Evolutionary conservation across 2,113 vertebrate genomes (phyloP), one percentile per base, ranked within the genome.

Genomic region (Alligator sinensis): DNA sequence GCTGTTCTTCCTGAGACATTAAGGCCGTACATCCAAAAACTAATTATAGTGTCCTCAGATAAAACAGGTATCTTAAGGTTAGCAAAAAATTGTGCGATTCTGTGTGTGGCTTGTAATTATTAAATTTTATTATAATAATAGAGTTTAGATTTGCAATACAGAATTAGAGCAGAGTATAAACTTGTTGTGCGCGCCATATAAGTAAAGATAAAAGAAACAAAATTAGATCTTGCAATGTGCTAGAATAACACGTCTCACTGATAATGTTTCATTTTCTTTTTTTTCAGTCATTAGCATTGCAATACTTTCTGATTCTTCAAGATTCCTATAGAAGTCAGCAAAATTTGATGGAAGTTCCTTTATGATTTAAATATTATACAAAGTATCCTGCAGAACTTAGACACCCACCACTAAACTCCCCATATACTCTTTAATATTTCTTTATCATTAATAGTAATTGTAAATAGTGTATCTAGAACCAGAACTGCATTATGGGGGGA

Each of bases 1-100:
- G 89, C 84, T 92, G 30, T 86, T 27, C 61, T 80, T 90, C 47
- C 61, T 85, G 84, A 90, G 68, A 66, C 30, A 15, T 17, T 55
- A 77, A 5, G 12, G 76, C 19, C 38, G 27, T 47, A 85, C 14
- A 6, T 90, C 91, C 30, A 90, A 88, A 58, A n/a, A 89, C 59
- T 55, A 70, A 70, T 34, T 34, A 34, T 30, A 34, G 30, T 86
- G 15, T 77, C 88, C 79, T 90, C 57, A 68, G 88, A 62, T 28
- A 74, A 83, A 92, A 82, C 62, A 74, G 85, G 47, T 10, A 47
- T 9, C 4, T 68, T 47, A 19, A 34, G 38, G 77, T 80, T 84
- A 30, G 58, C 9, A 75, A 25, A 90, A 82, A 22, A 9, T 5
- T 64, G 58, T 81, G 21, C 11, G 4, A 3, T 34, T n/a, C 1